phyloP scores from a whole-genome alignment of 2,113 vertebrate species.

The Catharus minimus region DNA sequence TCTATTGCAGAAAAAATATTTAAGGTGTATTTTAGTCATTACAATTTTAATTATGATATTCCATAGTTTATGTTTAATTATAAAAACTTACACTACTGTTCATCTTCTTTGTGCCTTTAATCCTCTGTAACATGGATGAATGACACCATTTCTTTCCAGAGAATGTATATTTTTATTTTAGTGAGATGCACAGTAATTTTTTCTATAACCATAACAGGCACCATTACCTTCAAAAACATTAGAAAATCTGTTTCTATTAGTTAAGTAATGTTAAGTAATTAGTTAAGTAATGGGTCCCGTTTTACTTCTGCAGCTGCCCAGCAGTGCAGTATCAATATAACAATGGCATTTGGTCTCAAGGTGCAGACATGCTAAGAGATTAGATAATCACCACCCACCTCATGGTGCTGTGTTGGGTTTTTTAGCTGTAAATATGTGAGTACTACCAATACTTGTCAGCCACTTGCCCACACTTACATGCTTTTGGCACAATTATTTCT shows the following conservation, averaged over 20 bases:
- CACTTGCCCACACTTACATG: neutral
- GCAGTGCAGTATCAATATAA: neutral
- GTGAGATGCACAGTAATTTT: neutral
- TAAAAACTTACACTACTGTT: neutral
- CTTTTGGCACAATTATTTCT: conserved; percentile 52
- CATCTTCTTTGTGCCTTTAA: neutral
- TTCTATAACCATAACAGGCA: neutral
- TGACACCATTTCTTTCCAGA: neutral
- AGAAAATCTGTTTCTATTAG: neutral
- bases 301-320: neutral
- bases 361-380: neutral
- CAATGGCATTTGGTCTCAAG: neutral
- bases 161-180: neutral
- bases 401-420: neutral
- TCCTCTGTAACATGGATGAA: neutral
- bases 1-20: neutral
- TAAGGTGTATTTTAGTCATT: neutral
- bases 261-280: neutral
- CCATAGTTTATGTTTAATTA: neutral
- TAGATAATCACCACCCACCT: neutral
- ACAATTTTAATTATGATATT: neutral
- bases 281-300: accelerated
- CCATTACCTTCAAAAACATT: neutral
- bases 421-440: neutral
- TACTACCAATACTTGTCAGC: neutral